Percentiles rank a stretch among this genome's conserved stretches.
phyloP scores from a whole-genome alignment of 2,888 invertebrate species.

The Trichogramma dendrolimi region DNA sequence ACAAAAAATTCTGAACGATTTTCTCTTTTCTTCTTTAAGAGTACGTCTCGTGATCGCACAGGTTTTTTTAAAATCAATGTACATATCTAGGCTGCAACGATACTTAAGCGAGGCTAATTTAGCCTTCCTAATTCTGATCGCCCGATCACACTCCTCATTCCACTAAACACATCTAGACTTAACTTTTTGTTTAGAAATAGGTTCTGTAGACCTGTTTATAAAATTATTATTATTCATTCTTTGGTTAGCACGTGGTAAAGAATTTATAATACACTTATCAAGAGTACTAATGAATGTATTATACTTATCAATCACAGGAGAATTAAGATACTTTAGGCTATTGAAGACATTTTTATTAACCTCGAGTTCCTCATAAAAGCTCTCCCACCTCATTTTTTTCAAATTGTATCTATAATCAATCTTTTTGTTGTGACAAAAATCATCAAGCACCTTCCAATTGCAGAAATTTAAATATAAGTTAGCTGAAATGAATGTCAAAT shows the following conservation, averaged over 20 bases:
- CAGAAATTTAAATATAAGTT: no score
- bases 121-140: not conserved
- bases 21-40: not conserved
- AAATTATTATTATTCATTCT: not conserved
- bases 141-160: constrained; percentile 24
- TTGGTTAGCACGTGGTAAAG: not conserved
- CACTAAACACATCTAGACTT: constrained; percentile 18
- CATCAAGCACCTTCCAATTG: constrained; percentile 2
- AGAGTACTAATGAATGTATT: not conserved
- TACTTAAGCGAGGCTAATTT: no score
- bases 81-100: no score
- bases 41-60: no score
- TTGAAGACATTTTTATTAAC: not conserved
- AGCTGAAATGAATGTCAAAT: no score
- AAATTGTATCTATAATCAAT: constrained; percentile 4
- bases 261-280: no score
- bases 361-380: not conserved
- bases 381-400: not conserved
- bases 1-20: no score
- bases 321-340: not conserved
- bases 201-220: no score
- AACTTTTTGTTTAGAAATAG: not conserved
- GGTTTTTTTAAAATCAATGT: no score
- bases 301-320: not conserved
- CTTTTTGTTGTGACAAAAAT: not conserved